These are phyloP conservation scores for Hypocryptadius cinnamomeus DNA, from an alignment of 2,113 vertebrate genomes.

Conservation along the genomic window DNA sequence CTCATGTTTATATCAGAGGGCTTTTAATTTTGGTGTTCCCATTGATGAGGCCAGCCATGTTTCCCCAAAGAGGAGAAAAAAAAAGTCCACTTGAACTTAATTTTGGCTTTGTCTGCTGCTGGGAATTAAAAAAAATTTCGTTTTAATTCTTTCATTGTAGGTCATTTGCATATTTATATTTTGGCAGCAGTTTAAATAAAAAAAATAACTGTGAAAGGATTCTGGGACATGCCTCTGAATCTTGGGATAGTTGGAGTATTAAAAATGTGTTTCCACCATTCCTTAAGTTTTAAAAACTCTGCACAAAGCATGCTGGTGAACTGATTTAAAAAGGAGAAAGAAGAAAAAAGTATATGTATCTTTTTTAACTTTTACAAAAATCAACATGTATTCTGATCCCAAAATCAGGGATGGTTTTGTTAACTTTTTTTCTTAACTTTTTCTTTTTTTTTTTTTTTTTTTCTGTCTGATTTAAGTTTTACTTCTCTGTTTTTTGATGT, in stretches of 20 bases:
- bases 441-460: background rate
- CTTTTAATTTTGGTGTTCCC: background rate
- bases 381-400: background rate
- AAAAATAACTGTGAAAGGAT: background rate
- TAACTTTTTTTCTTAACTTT: background rate
- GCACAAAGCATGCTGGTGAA: background rate
- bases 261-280: background rate
- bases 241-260: background rate
- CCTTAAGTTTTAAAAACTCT: background rate
- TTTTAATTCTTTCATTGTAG: background rate
- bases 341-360: background rate
- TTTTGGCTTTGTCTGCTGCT: background rate
- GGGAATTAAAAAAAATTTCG: background rate
- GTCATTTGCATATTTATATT: background rate
- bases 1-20: background rate
- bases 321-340: background rate
- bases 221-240: background rate
- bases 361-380: background rate
- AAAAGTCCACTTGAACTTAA: background rate
- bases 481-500: background rate
- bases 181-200: background rate
- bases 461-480: background rate
- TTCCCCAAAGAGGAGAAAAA: background rate
- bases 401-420: background rate
- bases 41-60: background rate